phyloP scores from a whole-genome alignment of 1,140 invertebrate species.

The Euura saliciscinereae region DNA sequence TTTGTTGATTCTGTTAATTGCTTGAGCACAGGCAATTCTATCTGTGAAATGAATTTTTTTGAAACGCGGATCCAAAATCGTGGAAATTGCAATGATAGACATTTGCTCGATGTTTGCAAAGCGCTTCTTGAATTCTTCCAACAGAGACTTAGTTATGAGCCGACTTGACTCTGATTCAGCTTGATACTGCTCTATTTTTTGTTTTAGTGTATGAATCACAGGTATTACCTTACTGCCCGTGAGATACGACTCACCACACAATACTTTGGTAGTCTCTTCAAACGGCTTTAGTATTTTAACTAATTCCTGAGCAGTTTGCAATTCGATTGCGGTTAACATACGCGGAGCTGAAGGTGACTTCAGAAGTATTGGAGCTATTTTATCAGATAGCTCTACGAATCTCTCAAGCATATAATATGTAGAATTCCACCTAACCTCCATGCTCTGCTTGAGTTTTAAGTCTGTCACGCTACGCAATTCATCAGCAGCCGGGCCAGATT shows the following conservation, averaged over 20 bases:
- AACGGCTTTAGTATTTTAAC: constrained; percentile 33
- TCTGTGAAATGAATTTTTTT: constrained; percentile 27
- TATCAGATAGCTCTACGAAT: constrained; percentile 22
- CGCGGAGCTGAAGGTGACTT: constrained; percentile 4
- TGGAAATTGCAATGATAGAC: constrained; percentile 25
- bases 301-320: constrained; percentile 25
- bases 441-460: constrained; percentile 28
- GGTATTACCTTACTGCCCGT: constrained; percentile 31
- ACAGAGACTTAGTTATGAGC: constrained; percentile 11
- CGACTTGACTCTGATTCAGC: constrained; percentile 5
- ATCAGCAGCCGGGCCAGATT: constrained; percentile 19
- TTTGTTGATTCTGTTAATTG: constrained; percentile 23
- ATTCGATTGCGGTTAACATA: constrained; percentile 23
- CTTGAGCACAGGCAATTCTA: constrained; percentile 20
- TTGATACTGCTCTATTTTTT: constrained; percentile 11
- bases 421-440: constrained; percentile 30
- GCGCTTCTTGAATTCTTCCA: constrained; percentile 13
- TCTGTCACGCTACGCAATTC: constrained; percentile 11
- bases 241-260: constrained; percentile 34
- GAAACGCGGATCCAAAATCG: constrained; percentile 36
- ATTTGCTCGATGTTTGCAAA: constrained; percentile 28
- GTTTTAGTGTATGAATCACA: constrained; percentile 7
- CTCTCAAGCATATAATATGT: constrained; percentile 26
- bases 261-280: constrained; percentile 30
- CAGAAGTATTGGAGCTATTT: neutral